Evolutionary conservation across 2,797 vertebrate genomes (phyloP).

Genomic region (Anguilla marmorata): DNA sequence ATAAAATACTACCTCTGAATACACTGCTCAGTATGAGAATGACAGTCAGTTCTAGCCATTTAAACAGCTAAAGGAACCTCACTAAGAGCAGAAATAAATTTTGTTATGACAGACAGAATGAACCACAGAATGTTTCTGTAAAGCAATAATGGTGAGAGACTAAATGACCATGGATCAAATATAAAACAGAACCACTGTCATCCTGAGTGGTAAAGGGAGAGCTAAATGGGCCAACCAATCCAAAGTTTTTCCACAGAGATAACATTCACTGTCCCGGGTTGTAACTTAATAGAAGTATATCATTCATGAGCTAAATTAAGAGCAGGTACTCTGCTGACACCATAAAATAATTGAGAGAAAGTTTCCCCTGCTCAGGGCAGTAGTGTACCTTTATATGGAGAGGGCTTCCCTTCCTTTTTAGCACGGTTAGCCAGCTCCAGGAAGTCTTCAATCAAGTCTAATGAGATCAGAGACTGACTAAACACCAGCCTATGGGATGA

Average conservation of each 20-base stretch:
- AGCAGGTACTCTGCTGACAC: neutral
- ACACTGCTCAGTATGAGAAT: neutral
- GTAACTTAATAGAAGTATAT: neutral
- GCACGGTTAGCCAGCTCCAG: conserved; percentile 85
- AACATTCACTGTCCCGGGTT: neutral
- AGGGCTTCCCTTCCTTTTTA: conserved; percentile 79
- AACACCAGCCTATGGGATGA: conserved; percentile 85
- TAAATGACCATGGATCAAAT: neutral
- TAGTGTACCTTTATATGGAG: conserved; percentile 89
- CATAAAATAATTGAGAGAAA: neutral
- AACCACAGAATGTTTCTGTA: neutral
- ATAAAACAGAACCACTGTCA: neutral
- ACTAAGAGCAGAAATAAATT: neutral
- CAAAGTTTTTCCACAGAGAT: neutral
- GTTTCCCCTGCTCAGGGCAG: neutral
- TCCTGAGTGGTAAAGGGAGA: neutral
- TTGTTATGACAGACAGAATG: neutral
- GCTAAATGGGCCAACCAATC: neutral
- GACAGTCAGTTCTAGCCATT: neutral
- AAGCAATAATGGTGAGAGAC: neutral
- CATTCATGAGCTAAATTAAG: neutral
- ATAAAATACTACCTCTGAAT: neutral
- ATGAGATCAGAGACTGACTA: conserved; percentile 97
- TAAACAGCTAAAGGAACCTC: neutral
- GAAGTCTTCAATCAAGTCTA: conserved; percentile 98